Evolutionary conservation across 1,140 invertebrate genomes (phyloP).

Genomic region (Myzus persicae): DNA sequence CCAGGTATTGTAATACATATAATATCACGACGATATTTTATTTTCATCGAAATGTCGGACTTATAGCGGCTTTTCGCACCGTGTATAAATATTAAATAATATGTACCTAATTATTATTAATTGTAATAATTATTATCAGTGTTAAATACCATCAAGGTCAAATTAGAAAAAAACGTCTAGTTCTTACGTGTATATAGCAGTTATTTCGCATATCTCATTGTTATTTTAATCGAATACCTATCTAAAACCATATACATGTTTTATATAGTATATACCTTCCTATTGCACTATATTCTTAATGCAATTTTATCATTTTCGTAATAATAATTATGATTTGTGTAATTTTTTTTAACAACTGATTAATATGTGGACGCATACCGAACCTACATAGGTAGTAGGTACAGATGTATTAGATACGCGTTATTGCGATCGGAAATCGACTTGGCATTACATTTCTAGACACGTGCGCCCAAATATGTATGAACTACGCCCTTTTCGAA

Average conservation of each 20-base stretch:
- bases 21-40: not conserved
- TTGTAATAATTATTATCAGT: constrained; percentile 1
- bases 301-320: not conserved
- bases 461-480: constrained; percentile 25
- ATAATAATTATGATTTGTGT: not conserved
- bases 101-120: not conserved
- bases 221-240: not conserved
- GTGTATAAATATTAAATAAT: not conserved
- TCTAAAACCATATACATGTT: not conserved
- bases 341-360: not conserved
- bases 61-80: not conserved
- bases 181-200: not conserved
- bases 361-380: not conserved
- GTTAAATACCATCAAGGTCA: not conserved
- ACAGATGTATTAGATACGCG: not conserved
- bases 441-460: constrained; percentile 35
- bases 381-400: not conserved
- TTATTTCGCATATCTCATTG: not conserved
- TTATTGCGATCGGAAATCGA: constrained; percentile 10
- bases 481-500: constrained; percentile 45
- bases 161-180: not conserved
- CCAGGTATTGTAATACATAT: not conserved
- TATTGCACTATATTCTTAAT: not conserved
- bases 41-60: not conserved
- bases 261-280: not conserved